Evolutionary conservation across 2,113 vertebrate species (phyloP), one percentile per base, ranked within the genome.

Genomic region (Pangasianodon gigas): DNA sequence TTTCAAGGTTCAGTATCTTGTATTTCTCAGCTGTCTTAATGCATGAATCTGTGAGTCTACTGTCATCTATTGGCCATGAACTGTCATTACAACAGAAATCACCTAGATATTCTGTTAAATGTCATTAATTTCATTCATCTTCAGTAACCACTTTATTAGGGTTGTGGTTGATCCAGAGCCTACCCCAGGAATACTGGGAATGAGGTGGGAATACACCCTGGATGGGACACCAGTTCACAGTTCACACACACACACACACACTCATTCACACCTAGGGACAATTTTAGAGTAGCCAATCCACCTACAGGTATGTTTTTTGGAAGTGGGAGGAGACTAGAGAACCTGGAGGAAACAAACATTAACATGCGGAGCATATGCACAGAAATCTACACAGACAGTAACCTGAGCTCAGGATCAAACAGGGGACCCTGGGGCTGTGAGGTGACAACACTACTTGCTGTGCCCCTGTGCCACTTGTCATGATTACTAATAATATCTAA

Each of bases 1-100:
- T 65, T 60, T 65, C 19, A 46, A 41, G 8, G 54, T 29, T 54
- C 26, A 5, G 44, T n/a, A 87, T 77, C 54, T 44, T 75, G 32
- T 84, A 19, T 87, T 88, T 44, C 29, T 77, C 14, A 32, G 41
- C 44, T 51, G 19, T 52, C 19, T 62, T 85, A 58, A 52, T 65
- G 11, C 19, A 77, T 24, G 41, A 32, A 56, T 21, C 65, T 14
- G n/a, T 19, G 16, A 24, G 48, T 16, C 75, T 29, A 74, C 81
- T 29, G 60, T 8, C 88, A 56, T 91, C 90, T 91, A 82, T 26
- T 85, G 90, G 86, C 26, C 74, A 82, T 71, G 0, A 32, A 29
- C 41, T 18, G 6, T 21, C 18, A 90, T 85, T 85, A 75, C 60
- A 85, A 80, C 56, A 51, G n/a, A 79, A 58, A 46, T 79, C 37